Percentiles rank a stretch among this genome's conserved stretches.
Conservation (phyloP, 2,113 vertebrate species). For the Candoia aspera region DNA sequence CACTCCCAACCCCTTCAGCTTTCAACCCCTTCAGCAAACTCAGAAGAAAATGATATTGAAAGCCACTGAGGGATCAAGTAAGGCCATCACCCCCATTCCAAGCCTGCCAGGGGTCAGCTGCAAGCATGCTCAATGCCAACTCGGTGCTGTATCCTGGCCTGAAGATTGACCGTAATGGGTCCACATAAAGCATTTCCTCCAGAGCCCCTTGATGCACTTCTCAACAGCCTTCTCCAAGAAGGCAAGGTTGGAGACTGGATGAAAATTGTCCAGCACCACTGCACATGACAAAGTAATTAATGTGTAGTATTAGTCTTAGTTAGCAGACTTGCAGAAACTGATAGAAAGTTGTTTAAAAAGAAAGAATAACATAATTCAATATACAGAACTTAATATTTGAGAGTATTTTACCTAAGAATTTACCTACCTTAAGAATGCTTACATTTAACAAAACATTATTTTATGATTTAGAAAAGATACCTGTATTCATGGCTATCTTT, state of each 20-base stretch:
- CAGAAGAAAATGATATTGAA: background rate
- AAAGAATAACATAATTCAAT: background rate
- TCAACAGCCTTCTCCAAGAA: background rate
- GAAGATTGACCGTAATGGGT: background rate
- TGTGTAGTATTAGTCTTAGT: background rate
- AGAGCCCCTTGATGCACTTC: background rate
- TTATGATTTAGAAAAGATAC: too few species aligned
- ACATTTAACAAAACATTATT: too few species aligned
- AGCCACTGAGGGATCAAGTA: background rate
- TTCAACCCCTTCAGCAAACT: background rate
- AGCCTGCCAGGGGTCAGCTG: too few species aligned
- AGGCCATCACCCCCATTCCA: background rate
- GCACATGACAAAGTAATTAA: background rate
- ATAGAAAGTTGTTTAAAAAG: background rate
- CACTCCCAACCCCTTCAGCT: background rate
- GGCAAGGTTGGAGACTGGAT: background rate
- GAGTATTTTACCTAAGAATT: background rate
- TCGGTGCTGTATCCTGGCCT: background rate
- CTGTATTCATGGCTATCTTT: too few species aligned
- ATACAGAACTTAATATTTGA: background rate
- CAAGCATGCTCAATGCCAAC: background rate
- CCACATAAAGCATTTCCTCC: background rate
- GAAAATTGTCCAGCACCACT: background rate
- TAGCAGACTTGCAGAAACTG: background rate
- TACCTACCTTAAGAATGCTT: background rate